Base-by-base conservation (phyloP, 37 sponge, comb jelly and placozoan species). In the Beroe ovata region DNA sequence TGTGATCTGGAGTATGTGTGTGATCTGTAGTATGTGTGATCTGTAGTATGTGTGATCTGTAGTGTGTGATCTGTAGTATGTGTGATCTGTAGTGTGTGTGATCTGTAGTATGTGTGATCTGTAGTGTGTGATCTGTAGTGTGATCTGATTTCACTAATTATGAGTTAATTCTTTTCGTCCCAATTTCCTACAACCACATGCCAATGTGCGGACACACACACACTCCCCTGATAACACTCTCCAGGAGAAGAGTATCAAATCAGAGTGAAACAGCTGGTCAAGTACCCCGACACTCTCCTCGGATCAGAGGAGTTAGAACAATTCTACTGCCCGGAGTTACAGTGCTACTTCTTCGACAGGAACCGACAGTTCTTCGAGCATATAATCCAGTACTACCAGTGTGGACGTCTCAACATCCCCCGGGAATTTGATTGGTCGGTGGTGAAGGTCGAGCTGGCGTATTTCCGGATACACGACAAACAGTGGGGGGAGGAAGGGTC, bases 321-420 rank as follows among this genome's bases (percentile, higher is more conserved):
- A n/a, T 77, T 26, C 84, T 77, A 77, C 54, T 21, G 54, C 19
- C 84, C 84, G 8, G 42, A 39, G 3, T 23, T 77, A 0, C 36
- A 35, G 1, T 21, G 19, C 11, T 77, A 77, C 84, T 77, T 77
- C 84, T 77, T 77, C 54, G 84, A 77, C 84, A 39, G 84, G 47
- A 77, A 77, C 54, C 84, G 84, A 8, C 8, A 30, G 8, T 20
- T 77, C 22, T 77, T 77, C 54, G 84, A 77, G 84, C 33, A 41
- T 54, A 77, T 77, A 1, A 36, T 33, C 0, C 35, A 36, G 54
- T 77, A 42, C 28, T 77, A 77, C 47, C 84, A 42, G 26, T 36
- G 28, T 40, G 84, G 33, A 42, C 4, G 47, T 4, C n/a, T 77
- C 22, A 35, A 77, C 8, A 19, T 77, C 11, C 84, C 84, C 19